Evolutionary conservation across 2,797 vertebrate species (phyloP), one percentile per base, ranked within the genome.

Genomic region (Myripristis murdjan): DNA sequence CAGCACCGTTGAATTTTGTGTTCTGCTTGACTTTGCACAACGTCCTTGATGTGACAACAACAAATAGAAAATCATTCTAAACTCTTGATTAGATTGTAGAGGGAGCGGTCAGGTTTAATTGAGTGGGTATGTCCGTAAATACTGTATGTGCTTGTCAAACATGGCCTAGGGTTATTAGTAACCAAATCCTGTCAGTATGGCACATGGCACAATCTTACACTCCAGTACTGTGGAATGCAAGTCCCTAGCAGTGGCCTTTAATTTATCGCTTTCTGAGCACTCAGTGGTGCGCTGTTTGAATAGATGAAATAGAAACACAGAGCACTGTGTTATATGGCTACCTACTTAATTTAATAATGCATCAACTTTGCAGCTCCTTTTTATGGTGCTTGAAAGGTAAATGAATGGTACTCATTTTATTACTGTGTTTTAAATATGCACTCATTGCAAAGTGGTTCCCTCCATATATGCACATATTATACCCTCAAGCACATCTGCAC

Each of bases 181-280:
- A 83, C 70, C 75, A 67, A 71, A 82, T 74, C 64, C 66, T 80
- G 46, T 59, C 24, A 0, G 9, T 23, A 24, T 59, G 58, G 73
- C 73, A 67, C 14, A 0, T 60, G 70, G 53, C 69, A 76, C 70
- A 63, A 8, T 75, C 26, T 18, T 64, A 35, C 58, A 31, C 71
- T 57, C 24, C 23, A 26, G 44, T 56, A 86, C 70, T 75, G 64
- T 82, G 65, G 73, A 83, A 78, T 39, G 68, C 76, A 44, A 75
- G 61, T 56, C 60, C n/a, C 69, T 78, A 73, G 73, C 70, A 60
- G 67, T 31, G 60, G 62, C 79, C 79, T 86, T 87, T 86, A 87
- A 91, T 93, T 87, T 88, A 87, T 83, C 85, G 86, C 87, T 70
- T 33, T 67, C 85, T 85, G 91, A 87, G 80, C 84, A 81, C 75